These are phyloP conservation scores for Petroica traversi DNA, from an alignment of 2,113 vertebrate genomes.

Conservation along the genomic window DNA sequence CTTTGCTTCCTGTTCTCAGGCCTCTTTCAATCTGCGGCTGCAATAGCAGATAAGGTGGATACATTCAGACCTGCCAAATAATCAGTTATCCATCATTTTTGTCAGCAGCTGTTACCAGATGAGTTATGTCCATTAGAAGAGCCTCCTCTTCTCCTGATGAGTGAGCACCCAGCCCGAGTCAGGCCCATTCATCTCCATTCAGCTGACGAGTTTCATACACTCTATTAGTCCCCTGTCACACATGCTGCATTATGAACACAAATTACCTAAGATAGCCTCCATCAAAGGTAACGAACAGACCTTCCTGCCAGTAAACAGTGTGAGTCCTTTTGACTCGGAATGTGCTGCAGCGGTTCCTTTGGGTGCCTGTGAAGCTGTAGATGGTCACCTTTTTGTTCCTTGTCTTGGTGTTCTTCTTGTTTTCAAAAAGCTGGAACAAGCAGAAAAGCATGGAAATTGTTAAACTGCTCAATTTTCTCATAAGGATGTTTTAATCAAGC, in stretches of 20 bases:
- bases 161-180: not conserved
- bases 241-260: conserved; percentile 40
- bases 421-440: conserved; percentile 85
- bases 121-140: not conserved
- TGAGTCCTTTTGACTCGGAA: conserved; percentile 90
- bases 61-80: not conserved
- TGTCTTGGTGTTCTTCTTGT: conserved; percentile 77
- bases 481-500: not conserved
- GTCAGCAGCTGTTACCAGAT: not conserved
- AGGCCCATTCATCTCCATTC: conserved; percentile 36
- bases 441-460: not conserved
- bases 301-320: conserved; percentile 86
- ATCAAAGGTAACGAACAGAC: conserved; percentile 88
- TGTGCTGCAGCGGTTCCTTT: conserved; percentile 92
- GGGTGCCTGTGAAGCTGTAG: conserved; percentile 89
- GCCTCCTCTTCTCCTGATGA: not conserved
- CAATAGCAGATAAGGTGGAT: not conserved
- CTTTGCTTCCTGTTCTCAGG: not conserved
- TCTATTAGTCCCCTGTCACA: conserved; percentile 11
- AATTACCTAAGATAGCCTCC: conserved; percentile 94
- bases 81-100: not conserved
- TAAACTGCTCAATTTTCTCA: not conserved
- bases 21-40: not conserved
- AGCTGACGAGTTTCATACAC: not conserved
- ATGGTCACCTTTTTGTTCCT: conserved; percentile 80